Evolutionary conservation across 2,888 invertebrate species (phyloP).

Genomic region (Agrochola circellaris): DNA sequence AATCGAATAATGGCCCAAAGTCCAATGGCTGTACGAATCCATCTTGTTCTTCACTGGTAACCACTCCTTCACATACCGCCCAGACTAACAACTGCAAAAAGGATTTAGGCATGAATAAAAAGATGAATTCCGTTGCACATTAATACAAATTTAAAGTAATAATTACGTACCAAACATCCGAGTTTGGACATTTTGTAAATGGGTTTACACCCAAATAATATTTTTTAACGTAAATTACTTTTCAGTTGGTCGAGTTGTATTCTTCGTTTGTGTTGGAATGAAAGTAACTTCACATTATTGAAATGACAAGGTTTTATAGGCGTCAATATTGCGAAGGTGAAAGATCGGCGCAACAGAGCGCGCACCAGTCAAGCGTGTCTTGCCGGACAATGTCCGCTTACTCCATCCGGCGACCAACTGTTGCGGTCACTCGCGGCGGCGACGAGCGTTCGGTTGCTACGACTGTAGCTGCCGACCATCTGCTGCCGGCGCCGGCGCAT

Average conservation of each 20-base stretch:
- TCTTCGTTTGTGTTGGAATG: constrained; percentile 87
- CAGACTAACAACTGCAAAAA: constrained; percentile 86
- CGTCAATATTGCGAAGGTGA: constrained; percentile 90
- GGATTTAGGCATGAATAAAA: constrained; percentile 41
- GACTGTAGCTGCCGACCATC: constrained; percentile 42
- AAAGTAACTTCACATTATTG: constrained; percentile 89
- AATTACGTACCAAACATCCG: constrained; percentile 83
- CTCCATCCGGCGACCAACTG: constrained; percentile 81
- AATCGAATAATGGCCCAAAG: constrained; percentile 89
- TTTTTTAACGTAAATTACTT: constrained; percentile 74
- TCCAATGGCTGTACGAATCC: constrained; percentile 90
- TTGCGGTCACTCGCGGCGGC: constrained; percentile 74
- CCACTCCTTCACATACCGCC: constrained; percentile 84
- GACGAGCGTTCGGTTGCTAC: constrained; percentile 37
- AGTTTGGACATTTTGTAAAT: constrained; percentile 82
- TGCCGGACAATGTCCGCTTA: constrained; percentile 89
- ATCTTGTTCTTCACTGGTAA: constrained; percentile 79
- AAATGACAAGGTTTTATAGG: constrained; percentile 90
- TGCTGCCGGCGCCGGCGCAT: constrained; percentile 37
- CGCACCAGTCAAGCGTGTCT: constrained; percentile 88
- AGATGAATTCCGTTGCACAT: neutral
- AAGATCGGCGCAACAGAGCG: constrained; percentile 89
- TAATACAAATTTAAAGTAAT: constrained; percentile 23
- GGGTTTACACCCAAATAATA: constrained; percentile 85
- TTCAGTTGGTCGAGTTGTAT: constrained; percentile 81